Evolutionary conservation across 1,140 invertebrate species (phyloP), one percentile per base, ranked within the genome.

Genomic region (Acromyrmex charruanus): DNA sequence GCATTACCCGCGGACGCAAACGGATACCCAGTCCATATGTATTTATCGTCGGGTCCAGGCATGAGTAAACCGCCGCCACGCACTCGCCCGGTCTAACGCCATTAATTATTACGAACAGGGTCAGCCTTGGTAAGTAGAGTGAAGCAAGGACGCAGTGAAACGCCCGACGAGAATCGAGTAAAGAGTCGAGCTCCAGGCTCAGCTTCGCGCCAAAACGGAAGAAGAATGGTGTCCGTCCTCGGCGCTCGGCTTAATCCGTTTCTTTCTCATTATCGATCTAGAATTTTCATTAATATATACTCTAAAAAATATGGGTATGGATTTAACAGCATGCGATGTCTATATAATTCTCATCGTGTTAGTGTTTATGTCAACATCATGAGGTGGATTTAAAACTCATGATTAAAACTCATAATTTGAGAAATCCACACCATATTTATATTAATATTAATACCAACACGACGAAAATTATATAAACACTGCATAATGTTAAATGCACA

Each of bases 41-140:
- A n/a, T 61, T 84, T 53, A 79, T 51, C 28, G 68, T 28, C 55
- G 59, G 88, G 65, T 77, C 63, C 77, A 80, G 66, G 85, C 85
- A 90, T 87, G 79, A 68, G 65, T 68, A 44, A 68, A 68, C 35
- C 71, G 49, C 69, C 28, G 49, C 71, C 72, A 58, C 12, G 68
- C 84, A 68, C 75, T 87, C 82, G 77, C 88, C 49, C 59, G 74
- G 89, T 61, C 72, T 85, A 90, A 88, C 89, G 81, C 81, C 88
- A 90, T 90, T 90, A 90, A 90, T 90, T 90, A 88, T 90, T 90
- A 90, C 74, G 61, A 91, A 89, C 85, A 91, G 90, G 90, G 88
- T 89, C 89, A 89, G 87, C 53, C 85, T 28, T 21, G 2, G 89
- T 91, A 91, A 91, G 87, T 91, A 91, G 90, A 91, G 69, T 91